These are phyloP conservation scores for Cochlearius cochlearius DNA, from an alignment of 2,113 vertebrate species.

Conservation along the genomic window DNA sequence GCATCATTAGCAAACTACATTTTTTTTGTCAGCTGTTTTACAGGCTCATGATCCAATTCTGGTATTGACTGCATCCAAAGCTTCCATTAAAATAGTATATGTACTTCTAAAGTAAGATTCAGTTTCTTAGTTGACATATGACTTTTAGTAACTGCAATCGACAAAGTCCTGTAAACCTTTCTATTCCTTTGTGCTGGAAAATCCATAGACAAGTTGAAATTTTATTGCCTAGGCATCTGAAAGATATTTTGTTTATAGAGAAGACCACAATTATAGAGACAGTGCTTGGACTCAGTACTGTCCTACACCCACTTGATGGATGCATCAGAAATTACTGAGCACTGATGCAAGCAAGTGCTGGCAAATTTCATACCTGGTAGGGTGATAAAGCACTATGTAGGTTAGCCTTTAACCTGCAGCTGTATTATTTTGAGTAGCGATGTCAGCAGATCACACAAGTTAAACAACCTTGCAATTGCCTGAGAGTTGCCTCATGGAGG, in stretches of 20 bases:
- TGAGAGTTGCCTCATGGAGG: neutral
- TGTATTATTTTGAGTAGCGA: neutral
- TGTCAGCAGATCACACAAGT: neutral
- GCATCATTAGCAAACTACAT: neutral
- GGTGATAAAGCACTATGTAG: neutral
- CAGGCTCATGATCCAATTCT: neutral
- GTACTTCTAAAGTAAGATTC: neutral
- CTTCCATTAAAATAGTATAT: neutral
- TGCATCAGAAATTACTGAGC: neutral
- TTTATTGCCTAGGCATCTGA: neutral
- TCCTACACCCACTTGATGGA: neutral
- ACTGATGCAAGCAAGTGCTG: neutral
- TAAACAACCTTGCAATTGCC: neutral
- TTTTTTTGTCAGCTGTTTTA: neutral
- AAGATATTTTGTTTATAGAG: neutral
- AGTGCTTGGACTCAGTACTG: neutral
- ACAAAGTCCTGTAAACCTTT: neutral
- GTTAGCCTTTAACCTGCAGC: neutral
- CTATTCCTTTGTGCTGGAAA: neutral
- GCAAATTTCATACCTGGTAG: neutral
- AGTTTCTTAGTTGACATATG: neutral
- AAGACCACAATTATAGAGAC: neutral
- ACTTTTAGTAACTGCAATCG: neutral
- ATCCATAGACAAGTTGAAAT: neutral
- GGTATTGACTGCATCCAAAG: neutral